Evolutionary conservation across 2,113 vertebrate genomes (phyloP).

Genomic region (Sturnira hondurensis): DNA sequence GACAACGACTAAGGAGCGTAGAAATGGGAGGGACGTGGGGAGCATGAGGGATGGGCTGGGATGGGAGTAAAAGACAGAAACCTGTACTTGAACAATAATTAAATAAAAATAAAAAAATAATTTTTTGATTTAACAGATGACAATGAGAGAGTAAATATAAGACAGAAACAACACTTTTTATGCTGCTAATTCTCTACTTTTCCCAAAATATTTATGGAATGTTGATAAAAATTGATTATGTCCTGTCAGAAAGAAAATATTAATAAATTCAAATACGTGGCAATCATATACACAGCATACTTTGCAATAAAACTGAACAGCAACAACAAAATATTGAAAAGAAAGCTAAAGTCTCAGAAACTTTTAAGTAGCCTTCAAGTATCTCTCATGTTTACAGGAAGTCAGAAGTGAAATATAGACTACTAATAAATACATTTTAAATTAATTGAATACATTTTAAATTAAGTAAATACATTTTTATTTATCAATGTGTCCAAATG

Average conservation of each 20-base stretch:
- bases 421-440: background rate
- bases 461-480: no score
- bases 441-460: no score
- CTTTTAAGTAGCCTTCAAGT: background rate
- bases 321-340: background rate
- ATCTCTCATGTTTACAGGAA: background rate
- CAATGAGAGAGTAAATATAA: background rate
- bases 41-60: no score
- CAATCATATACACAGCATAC: background rate
- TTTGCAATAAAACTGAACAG: background rate
- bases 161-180: background rate
- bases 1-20: no score
- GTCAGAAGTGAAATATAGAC: background rate
- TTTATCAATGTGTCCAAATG: no score
- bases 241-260: background rate
- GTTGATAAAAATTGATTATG: background rate
- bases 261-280: background rate
- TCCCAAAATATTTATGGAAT: background rate
- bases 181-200: background rate
- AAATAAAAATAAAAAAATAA: no score
- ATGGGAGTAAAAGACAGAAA: no score
- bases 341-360: background rate
- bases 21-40: no score
- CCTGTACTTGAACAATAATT: no score
- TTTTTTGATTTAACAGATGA: background rate